phyloP scores from a whole-genome alignment of 1,140 invertebrate species.

The Lepidurus couesii region DNA sequence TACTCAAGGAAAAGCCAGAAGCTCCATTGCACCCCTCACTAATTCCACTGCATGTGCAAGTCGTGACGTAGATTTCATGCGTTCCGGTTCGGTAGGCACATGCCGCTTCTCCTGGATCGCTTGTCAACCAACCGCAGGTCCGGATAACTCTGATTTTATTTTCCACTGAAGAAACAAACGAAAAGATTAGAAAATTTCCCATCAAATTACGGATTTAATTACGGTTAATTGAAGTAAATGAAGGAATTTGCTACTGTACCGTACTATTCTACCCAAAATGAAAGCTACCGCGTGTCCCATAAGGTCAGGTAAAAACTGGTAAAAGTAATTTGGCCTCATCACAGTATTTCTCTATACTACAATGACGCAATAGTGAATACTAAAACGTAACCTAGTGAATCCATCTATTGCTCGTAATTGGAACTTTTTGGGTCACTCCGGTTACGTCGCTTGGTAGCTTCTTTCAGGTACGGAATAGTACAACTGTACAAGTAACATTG shows the following conservation, averaged over 20 bases:
- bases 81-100: constrained; percentile 31
- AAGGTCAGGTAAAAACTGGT: too few species aligned
- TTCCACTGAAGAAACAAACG: constrained; percentile 14
- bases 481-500: too few species aligned
- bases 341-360: background rate
- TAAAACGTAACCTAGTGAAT: background rate
- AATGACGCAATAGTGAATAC: background rate
- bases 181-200: background rate
- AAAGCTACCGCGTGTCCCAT: background rate
- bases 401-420: background rate
- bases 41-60: constrained; percentile 27
- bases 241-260: background rate
- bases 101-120: constrained; percentile 12
- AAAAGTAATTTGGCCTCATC: background rate
- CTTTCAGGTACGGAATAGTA: background rate
- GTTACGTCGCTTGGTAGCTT: background rate
- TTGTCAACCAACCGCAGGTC: constrained; percentile 29
- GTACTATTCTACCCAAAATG: background rate
- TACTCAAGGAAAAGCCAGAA: constrained; percentile 34
- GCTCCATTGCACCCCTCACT: constrained; percentile 37
- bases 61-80: constrained; percentile 32
- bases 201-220: background rate
- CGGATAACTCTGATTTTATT: constrained; percentile 31
- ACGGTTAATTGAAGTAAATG: background rate
- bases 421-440: background rate